These are phyloP conservation scores for Hypomecis atomaria DNA, from an alignment of 2,888 invertebrate genomes.

Conservation along the genomic window DNA sequence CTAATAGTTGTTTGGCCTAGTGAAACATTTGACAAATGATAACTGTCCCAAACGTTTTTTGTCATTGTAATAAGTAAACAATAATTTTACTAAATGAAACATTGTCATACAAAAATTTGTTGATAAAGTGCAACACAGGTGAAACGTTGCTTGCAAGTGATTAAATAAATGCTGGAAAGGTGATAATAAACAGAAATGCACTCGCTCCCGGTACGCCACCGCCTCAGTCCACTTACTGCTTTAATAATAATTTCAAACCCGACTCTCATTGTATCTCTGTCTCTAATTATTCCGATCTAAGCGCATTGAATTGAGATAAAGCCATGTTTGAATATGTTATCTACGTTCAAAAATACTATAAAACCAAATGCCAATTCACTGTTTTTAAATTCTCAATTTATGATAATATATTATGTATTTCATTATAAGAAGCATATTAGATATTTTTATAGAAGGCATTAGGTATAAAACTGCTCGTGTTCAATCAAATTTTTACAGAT, in stretches of 20 bases:
- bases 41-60: no score
- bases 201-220: constrained; percentile 11
- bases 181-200: no score
- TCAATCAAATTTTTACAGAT: constrained; percentile 34
- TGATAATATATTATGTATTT: constrained; percentile 24
- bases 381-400: constrained; percentile 21
- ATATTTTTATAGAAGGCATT: neutral
- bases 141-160: no score
- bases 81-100: no score
- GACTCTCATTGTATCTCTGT: constrained; percentile 80
- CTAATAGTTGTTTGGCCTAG: no score
- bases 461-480: neutral
- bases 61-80: no score
- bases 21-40: no score
- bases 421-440: constrained; percentile 1
- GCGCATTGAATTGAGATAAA: constrained; percentile 76
- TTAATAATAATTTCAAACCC: constrained; percentile 81
- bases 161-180: no score
- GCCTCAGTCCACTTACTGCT: constrained; percentile 67
- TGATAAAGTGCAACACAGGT: no score
- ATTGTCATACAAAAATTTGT: no score
- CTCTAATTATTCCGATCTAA: constrained; percentile 79
- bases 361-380: constrained; percentile 28
- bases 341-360: constrained; percentile 35
- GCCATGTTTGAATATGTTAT: constrained; percentile 59